Conservation (phyloP, 2,888 invertebrate species). For the Bhutanitis thaidina region DNA sequence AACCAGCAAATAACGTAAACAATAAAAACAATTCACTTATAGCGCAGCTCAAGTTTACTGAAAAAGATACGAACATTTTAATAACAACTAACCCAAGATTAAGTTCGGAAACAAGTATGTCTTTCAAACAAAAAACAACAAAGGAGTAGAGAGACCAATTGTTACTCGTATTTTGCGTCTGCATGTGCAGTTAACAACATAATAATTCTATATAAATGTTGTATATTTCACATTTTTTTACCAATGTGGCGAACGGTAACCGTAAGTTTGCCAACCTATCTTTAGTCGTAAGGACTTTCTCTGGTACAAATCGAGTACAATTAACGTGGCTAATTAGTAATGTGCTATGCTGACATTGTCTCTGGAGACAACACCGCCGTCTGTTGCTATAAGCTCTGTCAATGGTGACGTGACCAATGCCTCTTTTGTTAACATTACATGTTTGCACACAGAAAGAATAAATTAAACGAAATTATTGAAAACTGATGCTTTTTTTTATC, state of each 20-base stretch:
- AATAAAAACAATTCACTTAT: no score
- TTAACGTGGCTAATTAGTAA: slow-evolving; percentile 58
- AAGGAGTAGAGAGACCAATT: no score
- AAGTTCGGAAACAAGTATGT: not conserved
- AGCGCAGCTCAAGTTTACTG: slow-evolving; percentile 20
- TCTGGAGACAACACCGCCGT: slow-evolving; percentile 26
- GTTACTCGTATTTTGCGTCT: slow-evolving; percentile 20
- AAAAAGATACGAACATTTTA: slow-evolving; percentile 2
- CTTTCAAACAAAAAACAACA: slow-evolving; percentile 3
- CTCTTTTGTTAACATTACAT: not conserved
- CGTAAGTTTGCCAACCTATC: slow-evolving; percentile 35
- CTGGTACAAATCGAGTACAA: slow-evolving; percentile 58
- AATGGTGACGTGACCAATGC: slow-evolving; percentile 17
- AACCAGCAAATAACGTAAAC: no score
- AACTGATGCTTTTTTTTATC: no score
- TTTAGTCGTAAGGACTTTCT: slow-evolving; percentile 52
- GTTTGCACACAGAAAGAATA: no score
- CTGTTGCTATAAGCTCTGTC: slow-evolving; percentile 12
- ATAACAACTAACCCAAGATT: slow-evolving; percentile 13
- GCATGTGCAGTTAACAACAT: slow-evolving; percentile 2
- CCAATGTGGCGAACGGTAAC: slow-evolving; percentile 24
- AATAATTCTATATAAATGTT: slow-evolving; percentile 18
- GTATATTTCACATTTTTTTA: slow-evolving; percentile 24
- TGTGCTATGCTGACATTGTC: slow-evolving; percentile 44
- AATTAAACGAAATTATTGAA: no score